phyloP scores from a whole-genome alignment of 2,797 vertebrate genomes.

The Buceros bicornis region DNA sequence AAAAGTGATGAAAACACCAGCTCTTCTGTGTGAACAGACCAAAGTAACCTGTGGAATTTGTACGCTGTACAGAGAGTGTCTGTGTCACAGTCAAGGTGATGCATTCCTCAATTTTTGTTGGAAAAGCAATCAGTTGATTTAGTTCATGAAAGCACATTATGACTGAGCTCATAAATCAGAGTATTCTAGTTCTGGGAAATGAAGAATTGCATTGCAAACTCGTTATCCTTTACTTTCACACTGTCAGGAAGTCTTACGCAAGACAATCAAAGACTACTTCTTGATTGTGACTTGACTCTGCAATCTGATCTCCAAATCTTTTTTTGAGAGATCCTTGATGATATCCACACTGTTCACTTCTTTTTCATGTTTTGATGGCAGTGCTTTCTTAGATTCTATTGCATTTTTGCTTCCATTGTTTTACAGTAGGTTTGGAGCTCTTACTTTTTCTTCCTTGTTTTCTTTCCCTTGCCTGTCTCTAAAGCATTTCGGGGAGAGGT shows the following conservation, averaged over 20 bases:
- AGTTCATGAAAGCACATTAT: neutral
- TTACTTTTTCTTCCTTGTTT: neutral
- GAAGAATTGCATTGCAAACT: neutral
- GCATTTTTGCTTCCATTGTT: neutral
- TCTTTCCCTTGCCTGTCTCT: neutral
- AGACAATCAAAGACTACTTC: neutral
- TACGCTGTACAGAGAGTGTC: neutral
- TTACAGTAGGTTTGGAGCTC: neutral
- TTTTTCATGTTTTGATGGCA: neutral
- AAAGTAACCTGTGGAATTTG: neutral
- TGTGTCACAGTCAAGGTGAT: neutral
- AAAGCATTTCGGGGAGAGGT: neutral
- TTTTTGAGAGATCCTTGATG: neutral
- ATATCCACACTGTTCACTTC: neutral
- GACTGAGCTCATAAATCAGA: neutral
- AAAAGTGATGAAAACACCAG: neutral
- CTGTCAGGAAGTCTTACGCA: neutral
- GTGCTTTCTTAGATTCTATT: neutral
- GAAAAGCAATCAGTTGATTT: neutral
- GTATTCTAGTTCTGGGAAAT: neutral
- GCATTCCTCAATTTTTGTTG: neutral
- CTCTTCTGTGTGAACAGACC: neutral
- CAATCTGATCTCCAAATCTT: neutral
- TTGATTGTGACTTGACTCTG: neutral
- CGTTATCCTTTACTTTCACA: neutral